These are phyloP conservation scores for Pluvianellus socialis DNA, from an alignment of 2,113 vertebrate genomes.

Conservation along the genomic window DNA sequence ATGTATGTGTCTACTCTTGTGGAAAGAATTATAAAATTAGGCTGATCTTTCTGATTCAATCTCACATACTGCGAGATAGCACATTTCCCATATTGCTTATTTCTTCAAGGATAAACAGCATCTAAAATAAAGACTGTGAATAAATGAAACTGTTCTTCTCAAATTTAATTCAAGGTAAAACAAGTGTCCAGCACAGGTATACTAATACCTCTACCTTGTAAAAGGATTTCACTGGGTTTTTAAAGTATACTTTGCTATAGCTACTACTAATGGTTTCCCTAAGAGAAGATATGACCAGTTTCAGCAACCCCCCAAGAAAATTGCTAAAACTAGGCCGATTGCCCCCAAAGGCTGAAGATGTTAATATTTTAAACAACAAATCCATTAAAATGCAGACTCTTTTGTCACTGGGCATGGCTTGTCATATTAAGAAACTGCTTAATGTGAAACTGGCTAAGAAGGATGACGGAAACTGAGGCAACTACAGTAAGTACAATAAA, in stretches of 20 bases:
- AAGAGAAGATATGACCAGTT: neutral
- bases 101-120: constrained; percentile 5
- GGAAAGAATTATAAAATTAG: constrained; percentile 18
- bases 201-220: neutral
- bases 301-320: neutral
- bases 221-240: neutral
- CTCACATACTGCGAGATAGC: neutral
- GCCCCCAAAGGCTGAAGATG: neutral
- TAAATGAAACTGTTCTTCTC: neutral
- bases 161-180: neutral
- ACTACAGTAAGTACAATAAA: neutral
- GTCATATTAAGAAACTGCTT: neutral
- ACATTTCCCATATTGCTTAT: neutral
- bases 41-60: neutral
- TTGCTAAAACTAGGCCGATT: neutral
- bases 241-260: neutral
- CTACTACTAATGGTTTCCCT: neutral
- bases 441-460: neutral
- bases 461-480: neutral
- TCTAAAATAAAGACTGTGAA: neutral
- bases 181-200: neutral
- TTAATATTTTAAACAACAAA: neutral
- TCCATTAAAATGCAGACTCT: neutral
- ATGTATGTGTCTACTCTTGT: neutral
- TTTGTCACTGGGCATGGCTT: neutral